Percentiles rank a stretch among this genome's conserved stretches.
Evolutionary conservation across 2,113 vertebrate species (phyloP).

Genomic region (Neolamprologus sp.): DNA sequence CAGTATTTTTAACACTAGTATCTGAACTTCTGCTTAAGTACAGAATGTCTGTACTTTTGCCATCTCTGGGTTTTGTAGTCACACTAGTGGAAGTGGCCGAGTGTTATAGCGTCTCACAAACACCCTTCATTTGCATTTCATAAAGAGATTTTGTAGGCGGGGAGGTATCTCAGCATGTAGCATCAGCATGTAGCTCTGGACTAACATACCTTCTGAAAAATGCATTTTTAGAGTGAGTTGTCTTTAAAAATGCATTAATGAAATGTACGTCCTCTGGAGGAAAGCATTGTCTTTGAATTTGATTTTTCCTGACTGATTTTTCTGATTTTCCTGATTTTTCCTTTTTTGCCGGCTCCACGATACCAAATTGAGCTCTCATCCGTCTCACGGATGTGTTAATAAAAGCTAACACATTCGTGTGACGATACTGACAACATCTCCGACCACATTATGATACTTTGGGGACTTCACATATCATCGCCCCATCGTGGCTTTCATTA

Average conservation of each 20-base stretch:
- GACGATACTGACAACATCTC: not conserved
- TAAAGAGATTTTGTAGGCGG: not conserved
- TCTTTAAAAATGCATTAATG: not conserved
- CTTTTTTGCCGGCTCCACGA: fast-evolving
- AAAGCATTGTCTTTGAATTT: not conserved
- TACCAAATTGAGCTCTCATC: not conserved
- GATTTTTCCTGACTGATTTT: not conserved
- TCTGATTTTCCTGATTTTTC: not conserved
- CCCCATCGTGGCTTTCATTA: slow-evolving; percentile 11
- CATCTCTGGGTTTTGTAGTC: not conserved
- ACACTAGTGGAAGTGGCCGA: not conserved
- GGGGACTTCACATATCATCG: not conserved
- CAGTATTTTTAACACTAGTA: not conserved
- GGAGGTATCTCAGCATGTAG: not conserved
- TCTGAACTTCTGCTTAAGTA: fast-evolving
- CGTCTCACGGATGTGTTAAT: not conserved
- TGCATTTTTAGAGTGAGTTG: not conserved
- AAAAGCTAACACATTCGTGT: not conserved
- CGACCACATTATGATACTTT: not conserved
- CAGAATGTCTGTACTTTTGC: not conserved
- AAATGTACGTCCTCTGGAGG: not conserved
- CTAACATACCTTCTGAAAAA: not conserved
- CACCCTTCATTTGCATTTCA: not conserved
- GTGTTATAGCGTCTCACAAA: not conserved
- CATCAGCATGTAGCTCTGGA: not conserved